A percentile compares a stretch with the other conserved stretches of the same genome.
These are phyloP conservation scores for Porites evermanni DNA, from an alignment of 92 coral and sea anemone genomes.

Conservation along the genomic window DNA sequence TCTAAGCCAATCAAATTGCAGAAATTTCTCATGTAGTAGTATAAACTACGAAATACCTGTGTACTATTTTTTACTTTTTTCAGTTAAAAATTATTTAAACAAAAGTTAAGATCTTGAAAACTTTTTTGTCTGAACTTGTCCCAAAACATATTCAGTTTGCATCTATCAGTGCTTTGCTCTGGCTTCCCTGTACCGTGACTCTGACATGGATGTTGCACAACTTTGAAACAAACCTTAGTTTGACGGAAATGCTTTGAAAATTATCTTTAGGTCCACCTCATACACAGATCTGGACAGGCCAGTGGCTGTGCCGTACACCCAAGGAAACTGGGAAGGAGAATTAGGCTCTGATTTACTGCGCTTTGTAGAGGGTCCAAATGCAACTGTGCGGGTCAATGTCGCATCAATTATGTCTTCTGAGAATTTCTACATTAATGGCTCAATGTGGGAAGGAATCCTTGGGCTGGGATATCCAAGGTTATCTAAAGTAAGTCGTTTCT, in stretches of 20 bases:
- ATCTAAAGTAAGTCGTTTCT: constrained; percentile 76
- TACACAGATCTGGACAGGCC: constrained; percentile 81
- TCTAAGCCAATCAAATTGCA: too few species aligned
- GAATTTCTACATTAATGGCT: constrained; percentile 98
- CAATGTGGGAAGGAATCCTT: constrained; percentile 99
- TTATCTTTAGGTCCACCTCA: constrained; percentile 70
- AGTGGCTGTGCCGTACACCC: constrained; percentile 96
- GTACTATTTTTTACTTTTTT: too few species aligned
- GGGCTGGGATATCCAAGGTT: constrained; percentile 96
- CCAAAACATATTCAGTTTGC: too few species aligned
- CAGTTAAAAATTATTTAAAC: too few species aligned
- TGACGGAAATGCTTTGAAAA: not conserved
- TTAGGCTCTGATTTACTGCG: constrained; percentile 93
- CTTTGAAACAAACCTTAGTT: not conserved
- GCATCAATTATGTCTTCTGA: constrained; percentile 93
- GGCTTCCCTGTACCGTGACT: too few species aligned
- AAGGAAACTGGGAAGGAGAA: constrained; percentile 98
- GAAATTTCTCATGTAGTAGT: too few species aligned
- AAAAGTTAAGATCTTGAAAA: too few species aligned
- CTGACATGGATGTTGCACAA: too few species aligned
- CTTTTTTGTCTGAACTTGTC: too few species aligned
- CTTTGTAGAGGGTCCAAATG: constrained; percentile 98
- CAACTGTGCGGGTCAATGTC: constrained; percentile 96
- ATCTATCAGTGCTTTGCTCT: too few species aligned
- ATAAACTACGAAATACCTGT: too few species aligned